Base-by-base conservation (phyloP, 1,140 invertebrate species). In the Aphis gossypii region DNA sequence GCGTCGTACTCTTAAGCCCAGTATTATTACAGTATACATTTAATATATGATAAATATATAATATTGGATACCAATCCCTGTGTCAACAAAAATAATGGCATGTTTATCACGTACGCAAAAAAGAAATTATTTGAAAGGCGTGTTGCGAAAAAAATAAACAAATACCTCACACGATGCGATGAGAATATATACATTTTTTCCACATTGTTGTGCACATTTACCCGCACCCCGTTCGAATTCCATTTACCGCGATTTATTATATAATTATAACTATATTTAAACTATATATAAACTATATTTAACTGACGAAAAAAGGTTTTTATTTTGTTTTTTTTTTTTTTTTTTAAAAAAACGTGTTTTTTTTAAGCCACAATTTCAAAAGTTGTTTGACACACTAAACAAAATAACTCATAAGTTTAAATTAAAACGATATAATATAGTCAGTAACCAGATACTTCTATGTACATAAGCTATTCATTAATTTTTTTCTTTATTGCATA, bases 111-210 rank as follows among this genome's bases (percentile, higher is more conserved):
- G 92, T 93, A 93, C 92, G 92, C 76, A 84, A 54, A 86, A 90
- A 48, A 44, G 38, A 44, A 86, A 86, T 56, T 54, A 23, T 89
- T 89, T 56, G 82, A 54, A 93, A 86, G 92, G 82, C 35, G 92
- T 56, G 82, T 92, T 83, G 68, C 91, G 82, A 93, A 92, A 92
- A 92, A 60, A 38, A 54, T 20, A 41, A 93, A 56, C n/a, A 41
- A 54, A 93, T 93, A 93, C 92, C 92, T 54, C 92, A 93, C 92
- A 93, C 92, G 92, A 86, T 41, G 92, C 68, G 90, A 92, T 1
- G 76, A 46, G 20, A 92, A 14, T 51, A n/a, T 68, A 68, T 68
- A 68, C 30, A 60, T 68, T 48, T 35, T 54, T 51, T 35, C 35
- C 76, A 25, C 91, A 54, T 92, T 83, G 51, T 92, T 84, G 68